Base-by-base conservation (phyloP, 1,140 invertebrate genomes). In the Laupala kohalensis region DNA sequence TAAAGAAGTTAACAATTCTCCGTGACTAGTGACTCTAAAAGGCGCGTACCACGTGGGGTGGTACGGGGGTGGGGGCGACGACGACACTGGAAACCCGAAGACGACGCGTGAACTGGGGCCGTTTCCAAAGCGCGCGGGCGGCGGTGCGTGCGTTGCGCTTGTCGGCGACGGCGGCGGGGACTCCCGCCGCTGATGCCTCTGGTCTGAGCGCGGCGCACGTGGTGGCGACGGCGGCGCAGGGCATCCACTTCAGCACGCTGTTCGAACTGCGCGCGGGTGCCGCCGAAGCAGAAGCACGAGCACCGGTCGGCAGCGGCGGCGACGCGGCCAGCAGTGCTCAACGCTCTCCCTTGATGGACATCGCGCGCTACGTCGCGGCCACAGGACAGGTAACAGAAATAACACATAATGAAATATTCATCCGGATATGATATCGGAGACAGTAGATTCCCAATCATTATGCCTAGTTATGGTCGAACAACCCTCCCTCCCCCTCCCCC, bases 341-440 rank as follows among this genome's bases (percentile, higher is more conserved):
- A 53, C 9, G 82, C 74, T 86, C 86, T 67, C 84, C 86, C 2
- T 77, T 91, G 73, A 88, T 89, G 4, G 87, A 89, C 77, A 90
- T 93, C 69, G 92, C 92, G 0, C 87, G 88, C 69, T 92, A 93
- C 83, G 92, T 94, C 4, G 92, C 92, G 2, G 85, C 85, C 24
- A 91, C 90, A 0, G 91, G 91, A 28, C 90, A 83, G 78, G 84
- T 84, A 68, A 6, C 12, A 66, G 2, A 25, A 12, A 19, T n/a
- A n/a, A n/a, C n/a, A n/a, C n/a, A n/a, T n/a, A n/a, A n/a, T n/a
- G n/a, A n/a, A n/a, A n/a, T n/a, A n/a, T n/a, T n/a, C n/a, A n/a
- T n/a, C n/a, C n/a, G n/a, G n/a, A n/a, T n/a, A 1, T 23, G 19
- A 64, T 24, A n/a, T 25, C 23, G 25, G 64, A 1, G 19, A 64